Evolutionary conservation across 2,888 invertebrate species (phyloP).

Genomic region (Chrysina gloriosa): DNA sequence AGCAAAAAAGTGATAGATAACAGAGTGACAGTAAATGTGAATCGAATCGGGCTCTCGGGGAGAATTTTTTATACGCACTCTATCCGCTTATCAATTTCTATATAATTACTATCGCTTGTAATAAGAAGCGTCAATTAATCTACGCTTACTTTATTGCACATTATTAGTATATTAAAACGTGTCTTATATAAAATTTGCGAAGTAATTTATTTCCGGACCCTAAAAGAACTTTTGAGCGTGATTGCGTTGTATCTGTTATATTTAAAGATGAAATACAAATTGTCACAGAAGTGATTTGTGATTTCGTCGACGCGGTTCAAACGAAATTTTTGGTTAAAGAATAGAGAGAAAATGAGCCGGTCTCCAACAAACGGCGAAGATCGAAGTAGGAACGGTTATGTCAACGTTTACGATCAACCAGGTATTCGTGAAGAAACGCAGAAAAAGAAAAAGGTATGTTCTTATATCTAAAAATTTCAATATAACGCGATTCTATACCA

Average conservation of each 20-base stretch:
- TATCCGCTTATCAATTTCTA: slow-evolving; percentile 14
- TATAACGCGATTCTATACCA: not conserved
- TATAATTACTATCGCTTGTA: slow-evolving; percentile 5
- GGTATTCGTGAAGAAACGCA: slow-evolving; percentile 32
- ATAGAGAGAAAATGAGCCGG: slow-evolving; percentile 36
- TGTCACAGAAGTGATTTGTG: slow-evolving; percentile 8
- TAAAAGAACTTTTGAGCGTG: not conserved
- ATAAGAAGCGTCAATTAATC: slow-evolving; percentile 1
- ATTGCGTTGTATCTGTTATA: not conserved
- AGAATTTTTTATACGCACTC: not conserved
- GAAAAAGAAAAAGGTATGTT: slow-evolving; percentile 38
- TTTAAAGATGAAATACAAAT: slow-evolving; percentile 26
- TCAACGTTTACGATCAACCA: slow-evolving; percentile 45
- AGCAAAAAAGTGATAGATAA: slow-evolving; percentile 13
- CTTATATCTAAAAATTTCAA: slow-evolving; percentile 18
- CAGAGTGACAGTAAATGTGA: not conserved
- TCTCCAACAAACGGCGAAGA: slow-evolving; percentile 41
- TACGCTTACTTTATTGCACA: not conserved
- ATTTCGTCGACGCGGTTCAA: not conserved
- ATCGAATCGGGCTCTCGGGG: not conserved
- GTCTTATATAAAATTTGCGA: too few species aligned
- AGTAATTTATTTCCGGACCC: not conserved
- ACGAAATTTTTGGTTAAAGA: not conserved
- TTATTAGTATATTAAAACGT: not conserved
- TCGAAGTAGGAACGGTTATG: slow-evolving; percentile 48